phyloP scores from a whole-genome alignment of 2,113 vertebrate species.

The Neogale vison region DNA sequence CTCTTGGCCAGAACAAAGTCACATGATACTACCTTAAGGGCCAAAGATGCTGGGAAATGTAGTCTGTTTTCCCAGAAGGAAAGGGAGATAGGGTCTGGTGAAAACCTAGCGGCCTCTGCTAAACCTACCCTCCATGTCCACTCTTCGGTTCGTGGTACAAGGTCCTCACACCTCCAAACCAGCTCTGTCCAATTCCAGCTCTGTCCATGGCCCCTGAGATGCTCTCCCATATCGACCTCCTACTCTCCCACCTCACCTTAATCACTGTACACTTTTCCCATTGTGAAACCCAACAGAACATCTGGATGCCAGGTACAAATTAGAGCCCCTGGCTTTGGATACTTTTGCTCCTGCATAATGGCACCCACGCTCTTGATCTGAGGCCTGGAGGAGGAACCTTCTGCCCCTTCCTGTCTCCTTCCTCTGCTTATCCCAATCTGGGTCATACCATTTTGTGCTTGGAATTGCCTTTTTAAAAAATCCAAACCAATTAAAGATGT shows the following conservation, averaged over 20 bases:
- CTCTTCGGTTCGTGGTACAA: neutral
- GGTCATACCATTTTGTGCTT: conserved; percentile 56
- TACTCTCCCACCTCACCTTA: too few species aligned
- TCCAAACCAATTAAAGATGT: conserved; percentile 71
- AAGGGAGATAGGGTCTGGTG: neutral
- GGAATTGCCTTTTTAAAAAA: neutral
- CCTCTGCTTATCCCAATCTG: neutral
- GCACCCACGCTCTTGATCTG: neutral
- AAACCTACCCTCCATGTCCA: neutral
- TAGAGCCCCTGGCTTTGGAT: neutral
- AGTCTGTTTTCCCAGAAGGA: neutral
- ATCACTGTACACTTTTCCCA: neutral
- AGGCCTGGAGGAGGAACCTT: neutral
- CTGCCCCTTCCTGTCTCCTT: neutral
- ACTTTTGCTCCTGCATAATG: neutral
- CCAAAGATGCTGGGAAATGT: neutral
- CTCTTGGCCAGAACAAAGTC: neutral
- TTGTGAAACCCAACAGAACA: neutral
- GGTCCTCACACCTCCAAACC: neutral
- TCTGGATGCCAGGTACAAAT: neutral
- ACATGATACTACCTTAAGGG: neutral
- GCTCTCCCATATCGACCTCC: neutral
- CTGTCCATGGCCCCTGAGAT: neutral
- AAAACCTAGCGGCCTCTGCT: neutral
- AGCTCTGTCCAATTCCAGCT: neutral